phyloP scores from a whole-genome alignment of 2,797 vertebrate genomes.

The Mycteria americana region DNA sequence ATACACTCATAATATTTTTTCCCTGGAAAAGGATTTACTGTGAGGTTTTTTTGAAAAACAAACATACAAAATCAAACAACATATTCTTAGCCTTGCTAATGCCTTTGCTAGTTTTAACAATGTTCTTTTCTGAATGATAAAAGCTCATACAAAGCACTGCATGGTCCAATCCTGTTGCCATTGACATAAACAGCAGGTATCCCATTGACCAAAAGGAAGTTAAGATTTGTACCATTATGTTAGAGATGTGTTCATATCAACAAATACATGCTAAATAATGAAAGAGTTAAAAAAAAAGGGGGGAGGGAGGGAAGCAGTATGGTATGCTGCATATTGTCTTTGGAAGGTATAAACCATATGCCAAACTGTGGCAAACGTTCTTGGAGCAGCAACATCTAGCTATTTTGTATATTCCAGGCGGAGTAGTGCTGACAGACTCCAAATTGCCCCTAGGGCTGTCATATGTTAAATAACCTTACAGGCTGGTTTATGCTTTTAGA shows the following conservation, averaged over 20 bases:
- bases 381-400: background rate
- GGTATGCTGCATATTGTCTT: background rate
- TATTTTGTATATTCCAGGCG: background rate
- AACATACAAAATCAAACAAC: background rate
- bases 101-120: background rate
- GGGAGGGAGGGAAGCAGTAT: accelerated
- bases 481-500: background rate
- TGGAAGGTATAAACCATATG: background rate
- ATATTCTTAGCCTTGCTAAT: background rate
- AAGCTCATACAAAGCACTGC: background rate
- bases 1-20: background rate
- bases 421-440: background rate
- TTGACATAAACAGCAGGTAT: background rate
- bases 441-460: background rate
- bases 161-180: background rate
- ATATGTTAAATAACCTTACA: constrained; percentile 11
- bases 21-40: background rate
- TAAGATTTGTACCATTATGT: background rate
- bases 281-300: background rate
- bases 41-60: background rate
- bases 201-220: background rate
- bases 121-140: background rate
- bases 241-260: background rate
- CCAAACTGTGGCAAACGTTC: background rate
- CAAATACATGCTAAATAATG: background rate